phyloP scores from a whole-genome alignment of 1,140 invertebrate species.

The Pararge aegeria region DNA sequence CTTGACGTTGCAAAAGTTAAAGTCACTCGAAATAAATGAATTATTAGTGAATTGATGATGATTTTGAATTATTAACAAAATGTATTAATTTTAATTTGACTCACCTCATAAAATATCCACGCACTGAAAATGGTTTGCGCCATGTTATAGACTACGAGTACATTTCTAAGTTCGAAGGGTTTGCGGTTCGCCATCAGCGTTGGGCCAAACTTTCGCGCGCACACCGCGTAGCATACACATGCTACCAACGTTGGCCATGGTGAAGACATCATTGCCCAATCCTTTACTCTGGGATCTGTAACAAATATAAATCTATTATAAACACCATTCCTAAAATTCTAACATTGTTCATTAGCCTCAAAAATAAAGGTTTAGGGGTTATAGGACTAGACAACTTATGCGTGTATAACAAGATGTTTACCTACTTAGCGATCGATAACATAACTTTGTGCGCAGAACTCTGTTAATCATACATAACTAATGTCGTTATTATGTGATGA shows the following conservation, averaged over 20 bases:
- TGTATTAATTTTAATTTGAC: conserved; percentile 17
- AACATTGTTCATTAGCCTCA: not conserved
- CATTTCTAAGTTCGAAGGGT: conserved; percentile 90
- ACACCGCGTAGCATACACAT: conserved; percentile 92
- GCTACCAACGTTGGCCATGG: conserved; percentile 93
- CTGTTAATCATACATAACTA: no score
- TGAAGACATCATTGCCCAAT: conserved; percentile 95
- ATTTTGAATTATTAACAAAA: no score
- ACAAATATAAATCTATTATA: conserved; percentile 20
- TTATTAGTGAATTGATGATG: no score
- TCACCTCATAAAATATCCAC: conserved; percentile 96
- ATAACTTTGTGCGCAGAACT: no score
- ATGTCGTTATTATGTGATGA: no score
- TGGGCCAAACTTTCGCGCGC: conserved; percentile 91
- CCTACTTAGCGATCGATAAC: no score
- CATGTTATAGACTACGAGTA: conserved; percentile 94
- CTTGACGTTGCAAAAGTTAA: no score
- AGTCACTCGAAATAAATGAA: no score
- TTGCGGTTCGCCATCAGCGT: conserved; percentile 93
- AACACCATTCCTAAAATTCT: not conserved
- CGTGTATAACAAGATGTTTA: no score
- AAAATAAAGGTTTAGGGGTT: no score
- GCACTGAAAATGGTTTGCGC: conserved; percentile 93
- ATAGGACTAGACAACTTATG: no score
- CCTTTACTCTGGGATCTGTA: conserved; percentile 92